Percentiles rank a stretch among this genome's conserved stretches.
phyloP scores from a whole-genome alignment of 2,888 invertebrate species.

The Digitonthophagus gazella region DNA sequence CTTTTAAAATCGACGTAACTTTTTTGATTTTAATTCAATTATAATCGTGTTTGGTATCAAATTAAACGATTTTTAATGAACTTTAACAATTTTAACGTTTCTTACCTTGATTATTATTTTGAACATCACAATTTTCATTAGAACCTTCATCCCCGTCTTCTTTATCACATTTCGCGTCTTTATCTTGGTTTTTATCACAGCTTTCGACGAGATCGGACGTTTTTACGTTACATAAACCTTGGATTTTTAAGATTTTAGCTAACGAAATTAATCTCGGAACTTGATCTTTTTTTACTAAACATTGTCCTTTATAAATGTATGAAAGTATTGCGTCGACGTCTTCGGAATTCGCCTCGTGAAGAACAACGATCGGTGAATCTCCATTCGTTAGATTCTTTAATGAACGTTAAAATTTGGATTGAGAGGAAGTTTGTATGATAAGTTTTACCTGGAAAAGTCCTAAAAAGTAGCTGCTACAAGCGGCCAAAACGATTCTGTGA shows the following conservation, averaged over 20 bases:
- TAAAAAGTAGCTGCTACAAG: conserved; percentile 88
- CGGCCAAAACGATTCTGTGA: conserved; percentile 81
- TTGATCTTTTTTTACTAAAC: conserved; percentile 77
- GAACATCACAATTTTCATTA: no score
- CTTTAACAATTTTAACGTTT: no score
- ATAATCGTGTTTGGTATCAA: no score
- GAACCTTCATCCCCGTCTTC: not conserved
- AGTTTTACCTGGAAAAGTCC: conserved; percentile 75
- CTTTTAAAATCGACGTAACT: no score
- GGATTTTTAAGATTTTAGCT: conserved; percentile 77
- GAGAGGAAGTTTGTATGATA: not conserved
- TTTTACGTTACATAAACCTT: conserved; percentile 79
- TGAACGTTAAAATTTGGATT: not conserved
- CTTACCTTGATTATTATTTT: no score
- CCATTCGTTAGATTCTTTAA: conserved; percentile 65
- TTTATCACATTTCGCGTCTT: not conserved
- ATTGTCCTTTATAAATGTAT: conserved; percentile 87
- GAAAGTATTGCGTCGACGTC: conserved; percentile 74
- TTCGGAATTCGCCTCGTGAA: conserved; percentile 68
- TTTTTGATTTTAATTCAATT: not conserved
- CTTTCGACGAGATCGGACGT: not conserved
- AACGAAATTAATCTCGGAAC: conserved; percentile 73
- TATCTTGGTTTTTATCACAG: not conserved
- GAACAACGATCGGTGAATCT: conserved; percentile 70
- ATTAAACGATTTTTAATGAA: no score